Conservation (phyloP, 2,113 vertebrate species). For the Ailuropoda melanoleuca region DNA sequence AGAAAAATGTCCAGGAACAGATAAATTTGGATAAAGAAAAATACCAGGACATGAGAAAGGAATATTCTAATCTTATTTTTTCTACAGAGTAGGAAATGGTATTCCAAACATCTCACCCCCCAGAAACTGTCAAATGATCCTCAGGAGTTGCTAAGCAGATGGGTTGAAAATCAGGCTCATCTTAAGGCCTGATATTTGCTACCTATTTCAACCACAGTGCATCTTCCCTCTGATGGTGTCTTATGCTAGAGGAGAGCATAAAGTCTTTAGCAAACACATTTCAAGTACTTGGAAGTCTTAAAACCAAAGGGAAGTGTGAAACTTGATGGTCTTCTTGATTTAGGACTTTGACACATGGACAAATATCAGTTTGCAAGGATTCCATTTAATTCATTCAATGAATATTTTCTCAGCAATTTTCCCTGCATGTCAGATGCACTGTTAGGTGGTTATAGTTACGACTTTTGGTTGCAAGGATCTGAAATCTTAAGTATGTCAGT, state of each 20-base stretch:
- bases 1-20: neutral
- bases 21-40: neutral
- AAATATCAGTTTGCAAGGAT: neutral
- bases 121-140: neutral
- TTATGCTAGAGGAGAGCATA: neutral
- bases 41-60: neutral
- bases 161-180: neutral
- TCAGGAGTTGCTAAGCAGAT: neutral
- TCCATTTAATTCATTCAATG: neutral
- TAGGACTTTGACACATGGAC: neutral
- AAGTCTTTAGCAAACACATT: neutral
- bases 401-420: neutral
- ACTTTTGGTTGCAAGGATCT: neutral
- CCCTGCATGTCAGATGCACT: neutral
- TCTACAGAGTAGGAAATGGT: neutral
- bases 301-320: neutral
- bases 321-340: neutral
- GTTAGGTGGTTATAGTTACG: neutral
- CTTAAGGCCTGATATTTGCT: neutral
- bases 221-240: neutral
- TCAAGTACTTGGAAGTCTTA: neutral
- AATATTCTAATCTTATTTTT: neutral
- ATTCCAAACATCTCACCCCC: neutral
- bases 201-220: neutral
- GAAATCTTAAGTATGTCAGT: neutral